Evolutionary conservation across 2,888 invertebrate genomes (phyloP).

Genomic region (Aporophyla nigra): DNA sequence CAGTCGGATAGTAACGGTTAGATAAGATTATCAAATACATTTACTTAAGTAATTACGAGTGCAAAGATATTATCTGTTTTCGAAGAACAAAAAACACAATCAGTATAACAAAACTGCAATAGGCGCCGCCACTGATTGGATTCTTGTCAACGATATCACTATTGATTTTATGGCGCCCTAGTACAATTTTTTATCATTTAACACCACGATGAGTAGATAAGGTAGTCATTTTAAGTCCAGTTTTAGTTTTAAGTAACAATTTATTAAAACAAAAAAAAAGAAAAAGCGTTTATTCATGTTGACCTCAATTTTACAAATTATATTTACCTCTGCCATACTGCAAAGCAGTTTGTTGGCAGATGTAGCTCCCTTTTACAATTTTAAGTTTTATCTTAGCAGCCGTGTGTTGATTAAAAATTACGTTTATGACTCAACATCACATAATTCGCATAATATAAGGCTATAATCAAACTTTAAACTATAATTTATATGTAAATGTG

Average conservation of each 20-base stretch:
- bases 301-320: too few relatives aligned
- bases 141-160: conserved; percentile 13
- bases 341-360: too few relatives aligned
- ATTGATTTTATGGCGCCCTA: conserved; percentile 40
- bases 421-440: conserved; percentile 43
- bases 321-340: too few relatives aligned
- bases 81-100: conserved; percentile 23
- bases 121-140: conserved; percentile 36
- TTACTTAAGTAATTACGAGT: conserved; percentile 43
- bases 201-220: conserved; percentile 41
- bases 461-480: conserved; percentile 58
- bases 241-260: conserved; percentile 29
- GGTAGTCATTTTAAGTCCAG: conserved; percentile 32
- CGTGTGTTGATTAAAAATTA: conserved; percentile 33
- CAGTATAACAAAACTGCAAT: conserved; percentile 23
- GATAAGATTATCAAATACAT: conserved; percentile 35
- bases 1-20: conserved; percentile 19
- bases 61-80: conserved; percentile 39
- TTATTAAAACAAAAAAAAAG: too few relatives aligned
- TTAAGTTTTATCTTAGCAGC: too few relatives aligned
- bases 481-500: conserved; percentile 63
- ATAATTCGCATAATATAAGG: conserved; percentile 46
- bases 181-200: conserved; percentile 33
- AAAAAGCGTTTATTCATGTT: too few relatives aligned
- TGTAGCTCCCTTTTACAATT: too few relatives aligned